phyloP scores from a whole-genome alignment of 2,113 vertebrate genomes.

The Bombycilla garrulus region DNA sequence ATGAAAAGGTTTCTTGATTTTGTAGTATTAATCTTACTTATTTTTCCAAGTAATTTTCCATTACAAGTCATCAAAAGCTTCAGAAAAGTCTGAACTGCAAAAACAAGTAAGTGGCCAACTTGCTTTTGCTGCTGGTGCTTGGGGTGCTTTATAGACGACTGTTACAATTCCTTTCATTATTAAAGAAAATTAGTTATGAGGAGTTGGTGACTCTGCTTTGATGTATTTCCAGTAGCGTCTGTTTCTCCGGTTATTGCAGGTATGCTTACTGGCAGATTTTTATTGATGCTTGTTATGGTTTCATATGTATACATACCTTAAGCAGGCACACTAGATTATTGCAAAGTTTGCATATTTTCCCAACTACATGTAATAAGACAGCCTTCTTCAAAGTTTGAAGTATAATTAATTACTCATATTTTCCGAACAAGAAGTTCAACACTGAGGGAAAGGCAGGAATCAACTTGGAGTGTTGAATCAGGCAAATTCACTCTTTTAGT shows the following conservation, averaged over 20 bases:
- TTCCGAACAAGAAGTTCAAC: background rate
- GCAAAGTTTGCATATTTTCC: slow-evolving; percentile 1
- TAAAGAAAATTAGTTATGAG: background rate
- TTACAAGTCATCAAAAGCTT: background rate
- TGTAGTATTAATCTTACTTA: background rate
- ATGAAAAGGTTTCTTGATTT: background rate
- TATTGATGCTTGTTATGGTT: background rate
- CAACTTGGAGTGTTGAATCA: background rate
- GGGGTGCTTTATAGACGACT: background rate
- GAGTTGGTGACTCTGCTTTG: background rate
- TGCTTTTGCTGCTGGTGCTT: background rate
- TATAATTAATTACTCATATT: slow-evolving; percentile 11
- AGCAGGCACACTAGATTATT: background rate
- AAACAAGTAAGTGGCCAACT: background rate
- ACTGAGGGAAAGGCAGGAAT: background rate
- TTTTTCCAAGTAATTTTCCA: background rate
- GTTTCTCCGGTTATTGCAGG: background rate
- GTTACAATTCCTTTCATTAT: background rate
- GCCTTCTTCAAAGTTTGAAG: background rate
- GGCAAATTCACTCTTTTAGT: background rate
- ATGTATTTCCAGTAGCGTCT: background rate
- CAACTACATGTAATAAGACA: background rate
- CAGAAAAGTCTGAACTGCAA: background rate
- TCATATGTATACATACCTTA: background rate
- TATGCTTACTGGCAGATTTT: background rate